Evolutionary conservation across 2,888 invertebrate species (phyloP), one percentile per base, ranked within the genome.

Genomic region (Oxyteleia sp.): DNA sequence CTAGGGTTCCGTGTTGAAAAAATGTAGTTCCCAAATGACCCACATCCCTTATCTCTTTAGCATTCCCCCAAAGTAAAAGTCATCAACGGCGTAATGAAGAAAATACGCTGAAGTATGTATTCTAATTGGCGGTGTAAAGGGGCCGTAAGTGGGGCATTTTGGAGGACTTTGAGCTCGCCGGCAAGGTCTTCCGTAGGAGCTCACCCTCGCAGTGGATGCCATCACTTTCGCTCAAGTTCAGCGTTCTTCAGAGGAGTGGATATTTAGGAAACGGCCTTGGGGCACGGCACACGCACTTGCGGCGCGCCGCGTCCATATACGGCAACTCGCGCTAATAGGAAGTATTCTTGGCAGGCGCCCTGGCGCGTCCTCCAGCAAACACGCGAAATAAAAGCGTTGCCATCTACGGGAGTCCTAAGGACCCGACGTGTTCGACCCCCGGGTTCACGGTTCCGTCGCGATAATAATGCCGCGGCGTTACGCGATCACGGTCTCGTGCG

Each of bases 391-490:
- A 90, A 91, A 90, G 87, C 90, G 86, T 86, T 86, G 82, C 91
- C 90, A 86, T 91, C 90, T 91, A 91, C 86, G 91, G 91, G 87
- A 88, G 89, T 89, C 87, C 89, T 89, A 90, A 90, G 87, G 90
- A 91, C 90, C 79, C 79, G 91, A 89, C 85, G 87, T 87, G 87
- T 87, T 88, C 88, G 89, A 89, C 88, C 71, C 78, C 78, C 45
- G 80, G 71, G 83, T 81, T 85, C 81, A 81, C 51, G 83, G 83
- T 69, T 84, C 29, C 59, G 38, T 13, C 68, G 61, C 32, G 78
- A 57, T 64, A 64, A 78, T 78, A 79, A 74, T 41, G 55, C 69
- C 45, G 41, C 43, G n/a, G 68, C 26, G 43, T 29, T 55, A 49
- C 49, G 64, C 64, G 23, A 13, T 15, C 61, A 29, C 38, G 57